Percentiles rank a stretch among this genome's conserved stretches.
Evolutionary conservation across 2,888 invertebrate species (phyloP).

Genomic region (Leptarthrus brevirostris): DNA sequence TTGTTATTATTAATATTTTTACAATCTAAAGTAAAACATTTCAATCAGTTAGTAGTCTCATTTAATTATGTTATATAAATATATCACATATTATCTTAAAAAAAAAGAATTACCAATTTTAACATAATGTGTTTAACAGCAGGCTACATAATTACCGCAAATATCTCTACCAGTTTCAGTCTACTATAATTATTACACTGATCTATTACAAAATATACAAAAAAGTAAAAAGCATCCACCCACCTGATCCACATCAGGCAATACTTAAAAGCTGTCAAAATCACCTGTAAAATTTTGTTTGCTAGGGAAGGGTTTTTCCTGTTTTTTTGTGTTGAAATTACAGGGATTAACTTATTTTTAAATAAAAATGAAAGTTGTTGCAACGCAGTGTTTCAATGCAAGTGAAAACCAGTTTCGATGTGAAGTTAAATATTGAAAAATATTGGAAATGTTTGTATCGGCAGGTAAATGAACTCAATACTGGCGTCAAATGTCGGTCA

Average conservation of each 20-base stretch:
- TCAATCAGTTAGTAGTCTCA: no score
- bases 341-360: conserved; percentile 5
- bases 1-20: no score
- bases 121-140: no score
- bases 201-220: neutral
- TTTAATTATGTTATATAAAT: no score
- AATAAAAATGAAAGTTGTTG: conserved; percentile 4
- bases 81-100: no score
- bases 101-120: no score
- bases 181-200: no score
- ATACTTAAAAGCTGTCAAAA: conserved; percentile 17
- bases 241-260: conserved; percentile 26
- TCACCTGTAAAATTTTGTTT: conserved; percentile 32
- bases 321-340: conserved; percentile 11
- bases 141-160: no score
- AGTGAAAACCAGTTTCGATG: conserved; percentile 5
- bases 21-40: no score
- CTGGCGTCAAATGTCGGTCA: conserved; percentile 46
- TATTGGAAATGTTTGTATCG: conserved; percentile 29
- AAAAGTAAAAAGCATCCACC: neutral
- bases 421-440: neutral
- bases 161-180: no score
- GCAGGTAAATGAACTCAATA: conserved; percentile 27
- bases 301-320: conserved; percentile 12
- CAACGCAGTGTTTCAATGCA: neutral